Conservation (phyloP, 2,113 vertebrate genomes). For the Oryzias melastigma region DNA sequence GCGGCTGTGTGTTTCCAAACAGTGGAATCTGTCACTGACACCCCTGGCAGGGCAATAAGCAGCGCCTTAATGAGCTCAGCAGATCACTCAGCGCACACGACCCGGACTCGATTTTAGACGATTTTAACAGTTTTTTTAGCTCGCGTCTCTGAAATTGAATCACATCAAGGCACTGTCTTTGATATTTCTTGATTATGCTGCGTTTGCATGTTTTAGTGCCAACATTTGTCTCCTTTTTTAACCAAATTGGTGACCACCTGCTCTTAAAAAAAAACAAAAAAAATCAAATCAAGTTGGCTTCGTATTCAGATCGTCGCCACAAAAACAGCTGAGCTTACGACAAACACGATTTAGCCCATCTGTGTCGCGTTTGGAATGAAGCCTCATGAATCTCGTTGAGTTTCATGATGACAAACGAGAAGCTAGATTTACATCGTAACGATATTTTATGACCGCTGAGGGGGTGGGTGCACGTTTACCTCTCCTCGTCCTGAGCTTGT, state of each 20-base stretch:
- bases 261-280: constrained; percentile 20
- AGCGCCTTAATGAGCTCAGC: constrained; percentile 64
- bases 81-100: constrained; percentile 52
- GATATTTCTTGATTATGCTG: constrained; percentile 62
- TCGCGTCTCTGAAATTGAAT: constrained; percentile 29
- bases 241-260: constrained; percentile 66
- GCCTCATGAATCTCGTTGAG: constrained; percentile 37
- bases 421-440: constrained; percentile 2
- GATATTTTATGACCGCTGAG: constrained; percentile 7
- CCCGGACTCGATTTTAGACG: neutral
- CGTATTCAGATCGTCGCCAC: constrained; percentile 41
- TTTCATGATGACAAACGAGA: constrained; percentile 51
- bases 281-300: constrained; percentile 45
- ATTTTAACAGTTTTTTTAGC: constrained; percentile 5
- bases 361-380: constrained; percentile 41
- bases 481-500: neutral
- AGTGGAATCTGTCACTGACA: constrained; percentile 74
- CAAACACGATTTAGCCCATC: constrained; percentile 52
- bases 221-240: constrained; percentile 52
- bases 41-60: constrained; percentile 66
- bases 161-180: constrained; percentile 22
- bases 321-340: constrained; percentile 58
- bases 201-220: constrained; percentile 18
- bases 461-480: constrained; percentile 1
- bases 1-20: constrained; percentile 74